Evolutionary conservation across 2,113 vertebrate species (phyloP), one percentile per base, ranked within the genome.

Genomic region (Coturnix japonica): DNA sequence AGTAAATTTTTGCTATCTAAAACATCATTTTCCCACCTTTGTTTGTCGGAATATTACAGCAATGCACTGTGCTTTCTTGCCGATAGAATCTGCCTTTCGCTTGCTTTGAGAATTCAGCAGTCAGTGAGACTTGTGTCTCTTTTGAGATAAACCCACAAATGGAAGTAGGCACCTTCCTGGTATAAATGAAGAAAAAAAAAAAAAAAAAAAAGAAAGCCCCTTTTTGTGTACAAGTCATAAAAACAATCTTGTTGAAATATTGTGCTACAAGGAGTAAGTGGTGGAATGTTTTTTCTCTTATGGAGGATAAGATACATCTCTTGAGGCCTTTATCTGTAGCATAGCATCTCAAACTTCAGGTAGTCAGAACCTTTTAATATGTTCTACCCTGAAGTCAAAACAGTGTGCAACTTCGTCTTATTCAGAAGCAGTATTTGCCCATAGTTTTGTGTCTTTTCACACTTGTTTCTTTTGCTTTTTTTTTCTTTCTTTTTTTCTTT

Each of bases 21-120:
- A 85, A 37, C 61, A 12, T 35, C n/a, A 37, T 47, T 84, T 79
- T 65, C 28, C 28, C 18, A 54, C 43, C 18, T 4, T 4, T 61
- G 6, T 33, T 83, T 35, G 22, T 80, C 47, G 17, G 14, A 35
- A 5, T 9, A 53, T 17, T 21, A 13, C 21, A 65, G 11, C 26
- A 44, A 18, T 0, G 0, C 16, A 5, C 21, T 47, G 23, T 10
- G 3, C 25, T 35, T 57, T 10, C 31, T n/a, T 63, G 35, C 33
- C 41, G 64, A 30, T 11, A 7, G n/a, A 3, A 0, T 33, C 33
- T 87, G 63, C 51, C 31, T 70, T 70, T 54, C 61, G 37, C 30
- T 12, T 47, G 20, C 47, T 65, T 71, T 44, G 44, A 82, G 67
- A 70, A 63, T 44, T 67, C 23, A 37, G 75, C 39, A 47, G 21